A percentile compares a stretch with the other conserved stretches of the same genome.
These are phyloP conservation scores for Shinisaurus crocodilurus DNA, from an alignment of 2,113 vertebrate genomes.

Conservation along the genomic window DNA sequence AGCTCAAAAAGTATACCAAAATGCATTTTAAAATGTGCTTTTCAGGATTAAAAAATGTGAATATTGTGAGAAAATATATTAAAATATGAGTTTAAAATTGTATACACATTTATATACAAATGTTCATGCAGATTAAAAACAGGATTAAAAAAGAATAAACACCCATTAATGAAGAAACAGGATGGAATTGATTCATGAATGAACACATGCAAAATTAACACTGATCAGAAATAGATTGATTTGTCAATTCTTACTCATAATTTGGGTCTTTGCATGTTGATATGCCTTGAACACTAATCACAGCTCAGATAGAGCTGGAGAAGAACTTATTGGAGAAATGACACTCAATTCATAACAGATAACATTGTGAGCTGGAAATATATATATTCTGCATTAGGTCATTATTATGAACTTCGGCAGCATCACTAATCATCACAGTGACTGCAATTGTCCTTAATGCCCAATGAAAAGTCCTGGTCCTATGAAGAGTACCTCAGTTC, in stretches of 20 bases:
- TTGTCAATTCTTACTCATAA: not conserved
- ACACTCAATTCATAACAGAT: not conserved
- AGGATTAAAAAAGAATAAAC: not conserved
- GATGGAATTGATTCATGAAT: not conserved
- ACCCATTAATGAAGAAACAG: not conserved
- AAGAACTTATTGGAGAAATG: not conserved
- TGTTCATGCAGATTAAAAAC: no score
- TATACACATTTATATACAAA: no score
- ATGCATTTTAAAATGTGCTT: no score
- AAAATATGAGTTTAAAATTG: no score
- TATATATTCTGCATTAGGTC: not conserved
- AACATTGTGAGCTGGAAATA: not conserved
- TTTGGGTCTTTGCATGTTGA: not conserved
- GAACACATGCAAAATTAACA: not conserved
- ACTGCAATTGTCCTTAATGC: not conserved
- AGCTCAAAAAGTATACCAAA: not conserved
- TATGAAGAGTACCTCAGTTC: no score
- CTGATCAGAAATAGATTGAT: not conserved
- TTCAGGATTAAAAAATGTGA: no score
- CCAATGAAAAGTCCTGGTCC: not conserved
- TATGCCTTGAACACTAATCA: not conserved
- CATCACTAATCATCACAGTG: not conserved
- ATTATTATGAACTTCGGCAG: not conserved
- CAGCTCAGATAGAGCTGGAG: no score
- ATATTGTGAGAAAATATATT: no score